These are phyloP conservation scores for Chamaetylas fuelleborni DNA, from an alignment of 2,113 vertebrate species.

Conservation along the genomic window DNA sequence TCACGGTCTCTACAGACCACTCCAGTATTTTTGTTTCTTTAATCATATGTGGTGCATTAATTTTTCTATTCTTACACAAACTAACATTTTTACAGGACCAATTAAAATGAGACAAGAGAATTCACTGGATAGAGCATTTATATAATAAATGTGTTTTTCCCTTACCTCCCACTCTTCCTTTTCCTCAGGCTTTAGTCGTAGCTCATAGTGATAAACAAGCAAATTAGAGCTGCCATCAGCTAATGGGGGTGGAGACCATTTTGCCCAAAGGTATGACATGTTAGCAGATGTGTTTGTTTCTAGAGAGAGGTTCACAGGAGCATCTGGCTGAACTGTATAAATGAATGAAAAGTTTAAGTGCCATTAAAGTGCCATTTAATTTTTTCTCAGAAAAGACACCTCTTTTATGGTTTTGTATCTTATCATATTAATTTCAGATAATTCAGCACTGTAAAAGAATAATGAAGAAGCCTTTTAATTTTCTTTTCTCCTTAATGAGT, in stretches of 20 bases:
- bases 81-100: background rate
- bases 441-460: background rate
- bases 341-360: conserved; percentile 23
- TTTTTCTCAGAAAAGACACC: background rate
- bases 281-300: conserved; percentile 59
- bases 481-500: background rate
- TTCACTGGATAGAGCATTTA: background rate
- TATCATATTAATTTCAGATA: background rate
- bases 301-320: conserved; percentile 81
- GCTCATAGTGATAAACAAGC: conserved; percentile 84
- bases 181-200: conserved; percentile 80
- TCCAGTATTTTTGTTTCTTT: background rate
- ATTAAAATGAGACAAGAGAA: background rate
- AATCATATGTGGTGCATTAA: background rate
- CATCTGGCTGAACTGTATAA: conserved; percentile 83
- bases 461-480: background rate
- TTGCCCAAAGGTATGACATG: conserved; percentile 76
- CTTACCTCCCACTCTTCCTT: conserved; percentile 87
- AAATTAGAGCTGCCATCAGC: conserved; percentile 81
- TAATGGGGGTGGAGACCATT: conserved; percentile 82
- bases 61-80: background rate
- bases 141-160: background rate
- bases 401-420: background rate
- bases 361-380: background rate
- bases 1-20: background rate